phyloP scores from a whole-genome alignment of 2,797 vertebrate species.

The Parauchenoglanis punctatus region DNA sequence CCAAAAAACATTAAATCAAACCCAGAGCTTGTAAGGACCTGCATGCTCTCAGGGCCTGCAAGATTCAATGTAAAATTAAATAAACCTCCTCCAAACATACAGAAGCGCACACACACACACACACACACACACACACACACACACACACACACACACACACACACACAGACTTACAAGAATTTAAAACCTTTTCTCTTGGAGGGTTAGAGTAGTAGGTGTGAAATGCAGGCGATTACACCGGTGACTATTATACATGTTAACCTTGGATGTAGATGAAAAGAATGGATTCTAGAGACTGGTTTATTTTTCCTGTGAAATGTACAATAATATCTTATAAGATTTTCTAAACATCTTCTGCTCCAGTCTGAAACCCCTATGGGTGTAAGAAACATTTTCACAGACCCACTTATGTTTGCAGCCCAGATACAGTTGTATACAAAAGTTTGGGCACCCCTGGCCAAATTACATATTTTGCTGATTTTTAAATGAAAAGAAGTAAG shows the following conservation, averaged over 20 bases:
- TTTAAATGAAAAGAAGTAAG: neutral
- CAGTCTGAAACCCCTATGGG: neutral
- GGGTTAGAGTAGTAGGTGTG: neutral
- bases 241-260: conserved; percentile 2
- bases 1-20: neutral
- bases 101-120: neutral
- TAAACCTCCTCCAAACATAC: neutral
- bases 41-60: conserved; percentile 3
- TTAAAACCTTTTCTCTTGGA: neutral
- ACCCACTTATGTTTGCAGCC: neutral
- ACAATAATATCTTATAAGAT: neutral
- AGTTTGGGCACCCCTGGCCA: neutral
- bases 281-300: neutral
- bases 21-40: neutral
- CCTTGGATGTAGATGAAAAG: neutral
- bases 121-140: neutral
- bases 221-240: neutral
- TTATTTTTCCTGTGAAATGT: neutral
- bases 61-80: neutral
- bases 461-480: neutral
- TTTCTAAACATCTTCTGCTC: neutral
- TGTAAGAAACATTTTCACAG: neutral
- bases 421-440: neutral
- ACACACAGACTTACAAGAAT: neutral
- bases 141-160: neutral